Conservation (phyloP, 2,113 vertebrate genomes). For the Strix aluco region DNA sequence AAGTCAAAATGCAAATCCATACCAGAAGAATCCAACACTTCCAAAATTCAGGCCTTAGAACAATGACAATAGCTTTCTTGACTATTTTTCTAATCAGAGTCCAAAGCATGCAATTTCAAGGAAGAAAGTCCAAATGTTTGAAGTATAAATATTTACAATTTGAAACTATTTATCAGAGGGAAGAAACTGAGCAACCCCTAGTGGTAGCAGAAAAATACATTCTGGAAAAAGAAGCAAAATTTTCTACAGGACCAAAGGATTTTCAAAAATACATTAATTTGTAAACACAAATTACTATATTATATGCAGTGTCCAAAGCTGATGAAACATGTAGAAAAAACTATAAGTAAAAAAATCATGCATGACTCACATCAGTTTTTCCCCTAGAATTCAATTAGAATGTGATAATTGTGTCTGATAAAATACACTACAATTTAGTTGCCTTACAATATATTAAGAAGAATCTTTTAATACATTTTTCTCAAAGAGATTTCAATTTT, state of each 20-base stretch:
- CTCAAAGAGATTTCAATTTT: neutral
- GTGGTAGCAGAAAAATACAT: constrained; percentile 42
- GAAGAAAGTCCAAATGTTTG: neutral
- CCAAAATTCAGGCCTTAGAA: neutral
- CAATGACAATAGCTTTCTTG: neutral
- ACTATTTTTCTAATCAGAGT: neutral
- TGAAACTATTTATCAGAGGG: neutral
- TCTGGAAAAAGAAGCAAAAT: neutral
- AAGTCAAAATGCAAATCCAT: neutral
- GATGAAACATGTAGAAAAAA: neutral
- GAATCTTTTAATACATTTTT: neutral
- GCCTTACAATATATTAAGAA: neutral
- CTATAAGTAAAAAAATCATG: neutral
- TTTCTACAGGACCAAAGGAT: neutral
- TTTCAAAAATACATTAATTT: neutral
- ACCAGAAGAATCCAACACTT: neutral
- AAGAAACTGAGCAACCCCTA: constrained; percentile 61
- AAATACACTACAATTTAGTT: neutral
- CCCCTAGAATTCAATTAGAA: neutral
- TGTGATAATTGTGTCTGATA: neutral
- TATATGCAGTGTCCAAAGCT: neutral
- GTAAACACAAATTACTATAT: neutral
- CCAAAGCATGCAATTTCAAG: neutral
- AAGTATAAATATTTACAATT: neutral
- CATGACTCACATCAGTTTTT: neutral